Evolutionary conservation across 23 tunicate species (phyloP), one percentile per base, ranked within the genome.

Genomic region (Styela clava): DNA sequence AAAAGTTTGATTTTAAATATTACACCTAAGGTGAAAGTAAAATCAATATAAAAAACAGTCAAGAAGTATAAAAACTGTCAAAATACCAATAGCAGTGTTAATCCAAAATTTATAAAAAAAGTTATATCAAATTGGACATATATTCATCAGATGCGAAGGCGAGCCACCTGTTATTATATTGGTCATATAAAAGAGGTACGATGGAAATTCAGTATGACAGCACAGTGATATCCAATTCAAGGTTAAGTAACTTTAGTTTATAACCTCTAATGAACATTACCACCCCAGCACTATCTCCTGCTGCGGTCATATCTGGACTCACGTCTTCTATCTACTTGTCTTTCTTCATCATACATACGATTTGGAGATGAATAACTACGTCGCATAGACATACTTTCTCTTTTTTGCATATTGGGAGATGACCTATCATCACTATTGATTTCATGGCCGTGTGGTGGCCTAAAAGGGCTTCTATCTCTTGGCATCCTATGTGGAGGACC

Each of bases 361-460:
- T 71, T 33, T 3, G 77, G 77, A 3, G 77, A 3, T 30, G 77
- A 71, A 71, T 71, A 71, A 71, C 77, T 71, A 22, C 77, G 35
- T 3, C 35, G 70, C 29, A 65, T 65, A 16, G 31, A 5, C 70
- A 44, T 44, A 44, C 56, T 44, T 12, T 44, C 56, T 44, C 56
- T 44, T 5, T 44, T 44, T 44, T 44, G 56, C 56, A 44, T 44
- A 44, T 5, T 44, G 9, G 56, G 56, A 44, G 56, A 44, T 44
- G 56, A 44, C 56, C 56, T 44, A 44, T 44, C 56, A 44, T 44
- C 56, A 44, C 56, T 12, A 44, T 44, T 44, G 12, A 44, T 44
- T 44, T 44, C 56, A 5, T 12, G 56, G 7, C 56, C 12, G 56
- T 44, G 56, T 44, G 56, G 56, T 44, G 56, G 9, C 56, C 56